phyloP scores from a whole-genome alignment of 1,140 invertebrate genomes.

The Nasonia vitripennis region DNA sequence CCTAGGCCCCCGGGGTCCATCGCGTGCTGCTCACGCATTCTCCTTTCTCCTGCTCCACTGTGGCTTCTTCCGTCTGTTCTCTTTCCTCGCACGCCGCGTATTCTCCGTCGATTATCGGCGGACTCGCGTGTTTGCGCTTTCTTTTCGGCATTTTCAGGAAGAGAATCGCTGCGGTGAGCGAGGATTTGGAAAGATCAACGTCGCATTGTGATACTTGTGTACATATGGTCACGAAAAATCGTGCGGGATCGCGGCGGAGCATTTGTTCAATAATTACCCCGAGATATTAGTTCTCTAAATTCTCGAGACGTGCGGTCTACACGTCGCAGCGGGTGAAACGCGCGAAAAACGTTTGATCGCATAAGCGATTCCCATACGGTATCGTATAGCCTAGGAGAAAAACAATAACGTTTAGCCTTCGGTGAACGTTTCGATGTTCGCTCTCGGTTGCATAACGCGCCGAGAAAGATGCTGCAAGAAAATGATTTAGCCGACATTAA shows the following conservation, averaged over 20 bases:
- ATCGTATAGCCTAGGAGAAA: background rate
- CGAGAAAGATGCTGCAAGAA: conserved; percentile 20
- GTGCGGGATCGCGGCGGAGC: background rate
- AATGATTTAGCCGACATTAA: conserved; percentile 51
- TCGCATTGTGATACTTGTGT: too few species aligned
- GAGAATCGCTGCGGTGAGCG: conserved; percentile 55
- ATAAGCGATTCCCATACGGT: conserved; percentile 46
- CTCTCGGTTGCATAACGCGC: conserved; percentile 21
- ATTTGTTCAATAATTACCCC: background rate
- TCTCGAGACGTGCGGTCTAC: background rate
- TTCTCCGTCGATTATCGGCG: background rate
- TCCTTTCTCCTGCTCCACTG: conserved; percentile 43
- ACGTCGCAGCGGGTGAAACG: background rate
- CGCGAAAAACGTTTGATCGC: background rate
- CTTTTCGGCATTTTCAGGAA: conserved; percentile 52
- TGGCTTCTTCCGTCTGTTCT: background rate
- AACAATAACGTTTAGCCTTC: conserved; percentile 38
- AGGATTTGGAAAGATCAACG: too few species aligned
- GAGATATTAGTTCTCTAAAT: background rate
- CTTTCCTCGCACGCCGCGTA: background rate
- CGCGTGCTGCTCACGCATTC: conserved; percentile 51
- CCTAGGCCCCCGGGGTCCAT: conserved; percentile 60
- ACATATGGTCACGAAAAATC: background rate
- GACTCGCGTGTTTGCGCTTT: too few species aligned
- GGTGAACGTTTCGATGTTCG: conserved; percentile 19